Evolutionary conservation across 1,140 invertebrate species (phyloP).

Genomic region (Panulirus ornatus): DNA sequence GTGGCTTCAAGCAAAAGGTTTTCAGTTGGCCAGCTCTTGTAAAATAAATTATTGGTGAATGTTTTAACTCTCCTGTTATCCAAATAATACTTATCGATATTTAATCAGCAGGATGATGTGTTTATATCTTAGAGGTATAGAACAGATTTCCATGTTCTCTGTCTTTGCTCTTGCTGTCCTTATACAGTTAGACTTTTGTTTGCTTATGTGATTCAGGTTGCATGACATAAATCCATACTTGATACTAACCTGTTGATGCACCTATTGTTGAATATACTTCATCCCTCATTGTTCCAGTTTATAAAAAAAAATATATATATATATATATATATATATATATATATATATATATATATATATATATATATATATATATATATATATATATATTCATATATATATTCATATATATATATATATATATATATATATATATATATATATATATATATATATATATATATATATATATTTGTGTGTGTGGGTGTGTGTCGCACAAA

Average conservation of each 20-base stretch:
- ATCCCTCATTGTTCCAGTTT: not conserved
- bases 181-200: not conserved
- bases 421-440: not conserved
- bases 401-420: not conserved
- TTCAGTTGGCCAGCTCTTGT: not conserved
- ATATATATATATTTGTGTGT: constrained; percentile 7
- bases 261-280: constrained; percentile 1
- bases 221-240: constrained; percentile 20
- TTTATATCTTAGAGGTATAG: not conserved
- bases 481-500: no score
- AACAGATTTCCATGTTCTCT: constrained; percentile 7
- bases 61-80: not conserved
- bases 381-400: constrained; percentile 4
- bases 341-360: not conserved
- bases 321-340: constrained; percentile 5
- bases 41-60: not conserved
- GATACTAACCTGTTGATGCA: constrained; percentile 11
- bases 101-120: constrained; percentile 2
- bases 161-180: not conserved
- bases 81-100: not conserved
- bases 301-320: not conserved
- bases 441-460: not conserved
- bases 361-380: not conserved
- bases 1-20: not conserved
- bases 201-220: constrained; percentile 34